Conservation (phyloP, 2,888 invertebrate species). For the Aricia artaxerxes region DNA sequence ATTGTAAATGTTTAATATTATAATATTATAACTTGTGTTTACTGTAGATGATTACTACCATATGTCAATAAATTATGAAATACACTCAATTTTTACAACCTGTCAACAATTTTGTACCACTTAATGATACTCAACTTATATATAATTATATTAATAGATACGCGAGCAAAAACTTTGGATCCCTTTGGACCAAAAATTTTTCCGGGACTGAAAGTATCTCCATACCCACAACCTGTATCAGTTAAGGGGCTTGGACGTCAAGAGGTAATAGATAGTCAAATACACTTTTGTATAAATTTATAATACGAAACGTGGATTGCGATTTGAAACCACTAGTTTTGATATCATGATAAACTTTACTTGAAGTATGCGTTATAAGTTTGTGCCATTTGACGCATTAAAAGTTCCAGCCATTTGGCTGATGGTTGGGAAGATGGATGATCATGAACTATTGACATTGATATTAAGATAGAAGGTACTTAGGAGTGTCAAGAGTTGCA, state of each 20-base stretch:
- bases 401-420: neutral
- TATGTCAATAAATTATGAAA: neutral
- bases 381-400: neutral
- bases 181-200: no score
- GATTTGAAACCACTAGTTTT: no score
- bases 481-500: neutral
- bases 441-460: slow-evolving; percentile 20
- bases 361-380: neutral
- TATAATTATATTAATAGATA: no score
- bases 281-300: no score
- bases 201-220: no score
- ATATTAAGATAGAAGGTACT: slow-evolving; percentile 18
- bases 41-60: neutral
- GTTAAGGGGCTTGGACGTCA: no score
- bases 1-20: neutral
- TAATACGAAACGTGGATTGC: no score
- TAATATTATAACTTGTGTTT: neutral
- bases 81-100: neutral
- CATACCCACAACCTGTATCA: no score
- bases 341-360: no score
- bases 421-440: slow-evolving; percentile 28
- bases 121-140: neutral
- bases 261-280: no score
- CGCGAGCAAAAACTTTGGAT: no score
- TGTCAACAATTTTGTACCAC: neutral